These are phyloP conservation scores for Setophaga kirtlandii DNA, from an alignment of 2,113 vertebrate species.

Conservation along the genomic window DNA sequence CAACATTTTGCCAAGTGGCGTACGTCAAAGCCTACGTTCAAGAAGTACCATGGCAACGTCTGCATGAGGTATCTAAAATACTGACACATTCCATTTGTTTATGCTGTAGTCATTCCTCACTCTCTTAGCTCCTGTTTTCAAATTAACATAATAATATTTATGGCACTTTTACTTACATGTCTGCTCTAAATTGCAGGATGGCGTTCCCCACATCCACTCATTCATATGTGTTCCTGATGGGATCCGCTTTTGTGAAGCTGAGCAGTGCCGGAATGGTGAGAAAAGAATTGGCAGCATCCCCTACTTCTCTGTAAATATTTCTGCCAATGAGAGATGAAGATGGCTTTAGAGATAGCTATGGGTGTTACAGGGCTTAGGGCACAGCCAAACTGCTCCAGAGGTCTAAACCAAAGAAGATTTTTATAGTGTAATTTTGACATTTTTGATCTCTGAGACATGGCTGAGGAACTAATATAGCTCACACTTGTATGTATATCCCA, in stretches of 20 bases:
- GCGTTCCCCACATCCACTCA: constrained; percentile 79
- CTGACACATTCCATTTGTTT: neutral
- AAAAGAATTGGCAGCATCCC: neutral
- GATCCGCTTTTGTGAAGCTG: constrained; percentile 84
- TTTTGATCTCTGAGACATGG: neutral
- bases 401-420: neutral
- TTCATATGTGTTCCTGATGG: constrained; percentile 83
- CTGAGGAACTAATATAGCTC: neutral
- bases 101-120: neutral
- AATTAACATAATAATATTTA: neutral
- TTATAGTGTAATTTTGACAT: neutral
- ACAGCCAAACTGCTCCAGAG: neutral
- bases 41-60: constrained; percentile 85
- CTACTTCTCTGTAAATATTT: neutral
- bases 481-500: neutral
- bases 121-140: neutral
- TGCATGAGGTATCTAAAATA: constrained; percentile 80
- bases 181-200: constrained; percentile 74
- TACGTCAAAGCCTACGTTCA: constrained; percentile 81
- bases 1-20: constrained; percentile 83
- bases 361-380: neutral
- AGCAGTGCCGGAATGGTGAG: constrained; percentile 82
- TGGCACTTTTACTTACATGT: neutral
- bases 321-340: neutral
- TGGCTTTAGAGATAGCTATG: neutral